Evolutionary conservation across 2,797 vertebrate species (phyloP), one percentile per base, ranked within the genome.

Genomic region (Menidia menidia): DNA sequence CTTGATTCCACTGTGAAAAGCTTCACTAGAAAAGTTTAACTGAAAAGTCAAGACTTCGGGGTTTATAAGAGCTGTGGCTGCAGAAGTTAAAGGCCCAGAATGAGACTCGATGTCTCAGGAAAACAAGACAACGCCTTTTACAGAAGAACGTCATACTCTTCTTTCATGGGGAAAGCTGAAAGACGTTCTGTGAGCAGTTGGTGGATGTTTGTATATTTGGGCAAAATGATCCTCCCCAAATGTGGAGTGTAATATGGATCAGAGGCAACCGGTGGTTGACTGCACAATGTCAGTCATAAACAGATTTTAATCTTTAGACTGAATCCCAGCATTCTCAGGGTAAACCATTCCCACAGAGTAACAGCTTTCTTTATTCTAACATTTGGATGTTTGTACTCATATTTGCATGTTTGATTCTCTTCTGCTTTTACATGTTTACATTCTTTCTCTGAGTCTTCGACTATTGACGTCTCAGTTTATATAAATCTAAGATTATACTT

Each of bases 291-390:
- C 68, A 33, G 6, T 12, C 55, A 60, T 50, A 70, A 80, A 81
- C 68, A 61, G 59, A 48, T 72, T 75, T 82, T 88, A 83, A 71
- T 83, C 62, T 81, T 85, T 84, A 73, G 55, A 33, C 56, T 61
- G 32, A 70, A 53, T 64, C 63, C 57, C 72, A 44, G 14, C 25
- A 33, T 64, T 71, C 79, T 64, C 35, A 39, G 35, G 35, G 35
- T 39, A 39, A 39, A 39, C 35, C 5, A 39, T 25, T 25, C 25
- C 25, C 25, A 25, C 25, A 25, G 25, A 25, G 25, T 25, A 25
- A 25, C 25, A 25, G 25, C 25, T 25, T 25, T 25, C 25, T 25
- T 9, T 39, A 39, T 39, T 39, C 35, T 39, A 39, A 39, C 11
- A 41, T 25, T 25, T 25, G 25, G 25, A 25, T 25, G 25, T 25